Evolutionary conservation across 2,888 invertebrate genomes (phyloP), one percentile per base, ranked within the genome.

Genomic region (Trachelus stipa): DNA sequence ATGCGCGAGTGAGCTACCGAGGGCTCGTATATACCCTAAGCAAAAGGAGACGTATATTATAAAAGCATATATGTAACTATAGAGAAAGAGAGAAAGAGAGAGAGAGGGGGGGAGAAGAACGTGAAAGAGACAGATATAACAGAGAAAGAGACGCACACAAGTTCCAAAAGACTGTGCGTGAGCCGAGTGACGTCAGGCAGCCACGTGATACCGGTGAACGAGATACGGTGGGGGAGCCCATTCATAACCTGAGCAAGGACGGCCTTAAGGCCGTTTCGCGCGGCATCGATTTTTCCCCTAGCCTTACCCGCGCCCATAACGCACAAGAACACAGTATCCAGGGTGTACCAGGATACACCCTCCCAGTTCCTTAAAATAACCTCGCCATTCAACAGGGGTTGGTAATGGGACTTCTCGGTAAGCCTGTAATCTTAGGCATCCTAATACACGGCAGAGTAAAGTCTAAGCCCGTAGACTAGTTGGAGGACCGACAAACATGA

Each of bases 231-330:
- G 82, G 56, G 81, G 79, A 84, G 82, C 86, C 85, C 90, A 90
- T 90, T 90, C 89, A 90, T 89, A 88, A 89, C 82, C 86, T 85
- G 86, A 87, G 88, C 89, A 90, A 90, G 90, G 90, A 90, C 90
- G 88, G 82, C 84, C 86, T 87, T 87, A 87, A 88, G 88, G 88
- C 88, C 89, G 87, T 86, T 85, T 87, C 84, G 12, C 74, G 35
- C 34, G 71, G 71, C 71, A 56, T 71, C 71, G 71, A 71, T 33
- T 71, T 71, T 71, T 31, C 71, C 31, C 30, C 4, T 71, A 56
- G 9, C 6, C 23, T 56, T 56, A 56, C 56, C 56, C 23, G 23
- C 23, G 23, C 2, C 56, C 56, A 23, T 56, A 23, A 3, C 1
- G 23, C 23, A 9, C 23, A 23, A 9, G 23, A 23, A 56, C 23